A percentile compares a stretch with the other conserved stretches of the same genome.
These are phyloP conservation scores for Pipistrellus pipistrellus DNA, from an alignment of 2,797 vertebrate species.

Conservation along the genomic window DNA sequence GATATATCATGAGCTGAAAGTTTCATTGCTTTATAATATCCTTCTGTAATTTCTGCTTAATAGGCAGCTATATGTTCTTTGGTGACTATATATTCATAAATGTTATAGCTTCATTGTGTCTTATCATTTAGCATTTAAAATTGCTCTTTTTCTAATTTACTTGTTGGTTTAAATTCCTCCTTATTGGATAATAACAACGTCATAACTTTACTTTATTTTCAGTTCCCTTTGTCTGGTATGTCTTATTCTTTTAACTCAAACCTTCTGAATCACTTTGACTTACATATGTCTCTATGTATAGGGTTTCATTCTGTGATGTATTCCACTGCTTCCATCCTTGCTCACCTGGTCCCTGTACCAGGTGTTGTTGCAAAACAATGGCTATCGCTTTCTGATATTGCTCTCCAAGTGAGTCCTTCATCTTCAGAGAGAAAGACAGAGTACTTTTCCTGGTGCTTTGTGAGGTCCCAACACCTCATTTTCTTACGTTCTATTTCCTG, in stretches of 20 bases:
- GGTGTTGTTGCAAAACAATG: not conserved
- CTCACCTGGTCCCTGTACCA: not conserved
- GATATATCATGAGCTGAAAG: not conserved
- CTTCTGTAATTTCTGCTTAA: not conserved
- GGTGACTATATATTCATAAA: not conserved
- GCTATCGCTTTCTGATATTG: not conserved
- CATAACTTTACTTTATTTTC: not conserved
- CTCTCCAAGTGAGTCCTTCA: not conserved
- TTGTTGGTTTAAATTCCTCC: not conserved
- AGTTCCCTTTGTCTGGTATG: not conserved
- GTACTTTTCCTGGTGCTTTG: not conserved
- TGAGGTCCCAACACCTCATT: not conserved
- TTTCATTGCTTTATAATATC: not conserved
- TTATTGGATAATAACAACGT: not conserved
- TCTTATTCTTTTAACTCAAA: not conserved
- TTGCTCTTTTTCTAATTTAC: not conserved
- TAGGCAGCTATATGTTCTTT: not conserved
- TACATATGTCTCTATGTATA: fast-evolving
- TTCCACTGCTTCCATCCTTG: no score
- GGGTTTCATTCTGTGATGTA: not conserved
- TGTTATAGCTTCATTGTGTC: not conserved
- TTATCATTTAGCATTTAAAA: not conserved
- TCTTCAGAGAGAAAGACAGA: not conserved
- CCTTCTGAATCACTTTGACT: not conserved
- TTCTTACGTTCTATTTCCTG: not conserved